Conservation (phyloP, 1,140 invertebrate species). For the Drosophila pseudoananassae region DNA sequence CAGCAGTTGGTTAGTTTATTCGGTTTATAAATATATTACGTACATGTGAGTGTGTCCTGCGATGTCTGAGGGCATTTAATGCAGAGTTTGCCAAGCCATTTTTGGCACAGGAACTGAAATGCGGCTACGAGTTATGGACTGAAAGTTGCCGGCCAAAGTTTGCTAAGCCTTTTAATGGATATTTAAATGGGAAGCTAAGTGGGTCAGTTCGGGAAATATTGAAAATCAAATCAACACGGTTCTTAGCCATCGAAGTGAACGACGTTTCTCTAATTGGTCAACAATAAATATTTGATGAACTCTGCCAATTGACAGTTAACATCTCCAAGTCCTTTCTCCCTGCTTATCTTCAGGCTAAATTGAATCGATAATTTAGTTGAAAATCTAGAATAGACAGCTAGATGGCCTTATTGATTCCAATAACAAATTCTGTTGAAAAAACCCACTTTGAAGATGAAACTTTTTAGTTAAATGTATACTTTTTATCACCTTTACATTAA, state of each 20-base stretch:
- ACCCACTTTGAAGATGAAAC: not conserved
- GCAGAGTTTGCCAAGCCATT: conserved; percentile 68
- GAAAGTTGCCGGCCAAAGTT: conserved; percentile 32
- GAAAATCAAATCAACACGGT: conserved; percentile 36
- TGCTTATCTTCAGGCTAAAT: conserved; percentile 4
- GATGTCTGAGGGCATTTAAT: conserved; percentile 53
- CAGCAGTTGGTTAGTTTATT: conserved; percentile 42
- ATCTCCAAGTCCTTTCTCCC: not conserved
- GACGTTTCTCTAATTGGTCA: conserved; percentile 18
- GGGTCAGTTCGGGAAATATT: conserved; percentile 23
- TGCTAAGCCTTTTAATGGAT: conserved; percentile 35
- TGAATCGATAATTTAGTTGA: conserved; percentile 20
- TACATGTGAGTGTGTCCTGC: conserved; percentile 3
- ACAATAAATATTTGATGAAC: conserved; percentile 21
- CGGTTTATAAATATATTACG: conserved; percentile 23
- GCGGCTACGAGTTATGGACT: conserved; percentile 45
- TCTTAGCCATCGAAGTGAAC: conserved; percentile 4
- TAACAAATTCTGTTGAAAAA: conserved; percentile 7
- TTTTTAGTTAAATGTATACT: conserved; percentile 4
- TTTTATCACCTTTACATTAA: conserved; percentile 23
- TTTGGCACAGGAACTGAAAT: conserved; percentile 42
- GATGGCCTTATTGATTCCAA: conserved; percentile 52
- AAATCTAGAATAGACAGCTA: conserved; percentile 45
- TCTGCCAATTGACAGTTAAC: conserved; percentile 3
- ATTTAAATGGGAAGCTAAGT: conserved; percentile 36